A percentile compares a stretch with the other conserved stretches of the same genome.
Conservation (phyloP, 2,797 vertebrate genomes). For the Rallus crepitans region DNA sequence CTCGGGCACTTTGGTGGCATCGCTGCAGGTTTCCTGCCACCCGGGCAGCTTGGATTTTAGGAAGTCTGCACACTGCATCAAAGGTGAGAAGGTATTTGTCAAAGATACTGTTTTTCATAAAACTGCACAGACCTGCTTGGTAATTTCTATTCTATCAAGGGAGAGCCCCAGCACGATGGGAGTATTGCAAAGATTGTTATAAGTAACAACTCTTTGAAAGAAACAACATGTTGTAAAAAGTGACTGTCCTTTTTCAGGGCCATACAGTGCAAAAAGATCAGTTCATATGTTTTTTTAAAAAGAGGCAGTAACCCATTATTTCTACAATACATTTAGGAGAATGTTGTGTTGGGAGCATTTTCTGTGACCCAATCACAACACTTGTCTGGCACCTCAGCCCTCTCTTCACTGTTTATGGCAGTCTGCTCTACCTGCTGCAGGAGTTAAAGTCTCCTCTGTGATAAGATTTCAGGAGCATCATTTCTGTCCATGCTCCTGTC, state of each 20-base stretch:
- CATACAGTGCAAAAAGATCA: neutral
- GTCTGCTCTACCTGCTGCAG: neutral
- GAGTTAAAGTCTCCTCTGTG: neutral
- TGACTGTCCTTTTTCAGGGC: neutral
- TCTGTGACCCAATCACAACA: neutral
- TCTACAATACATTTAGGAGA: neutral
- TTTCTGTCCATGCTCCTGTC: neutral
- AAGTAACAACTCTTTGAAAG: neutral
- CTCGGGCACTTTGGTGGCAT: conserved; percentile 92
- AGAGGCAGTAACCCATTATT: neutral
- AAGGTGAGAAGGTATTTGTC: neutral
- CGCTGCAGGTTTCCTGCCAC: conserved; percentile 94
- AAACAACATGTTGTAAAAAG: neutral
- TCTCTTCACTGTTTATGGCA: neutral
- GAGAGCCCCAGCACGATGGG: neutral
- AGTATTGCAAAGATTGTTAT: neutral
- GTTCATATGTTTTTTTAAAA: neutral
- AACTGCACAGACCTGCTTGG: neutral
- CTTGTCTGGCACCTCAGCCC: neutral
- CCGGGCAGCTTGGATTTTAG: conserved; percentile 85
- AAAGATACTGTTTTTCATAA: neutral
- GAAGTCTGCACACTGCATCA: conserved; percentile 88
- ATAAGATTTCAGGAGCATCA: neutral
- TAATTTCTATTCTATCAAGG: neutral
- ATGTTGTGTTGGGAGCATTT: neutral